phyloP scores from a whole-genome alignment of 1,140 invertebrate species.

The Monochamus saltuarius region DNA sequence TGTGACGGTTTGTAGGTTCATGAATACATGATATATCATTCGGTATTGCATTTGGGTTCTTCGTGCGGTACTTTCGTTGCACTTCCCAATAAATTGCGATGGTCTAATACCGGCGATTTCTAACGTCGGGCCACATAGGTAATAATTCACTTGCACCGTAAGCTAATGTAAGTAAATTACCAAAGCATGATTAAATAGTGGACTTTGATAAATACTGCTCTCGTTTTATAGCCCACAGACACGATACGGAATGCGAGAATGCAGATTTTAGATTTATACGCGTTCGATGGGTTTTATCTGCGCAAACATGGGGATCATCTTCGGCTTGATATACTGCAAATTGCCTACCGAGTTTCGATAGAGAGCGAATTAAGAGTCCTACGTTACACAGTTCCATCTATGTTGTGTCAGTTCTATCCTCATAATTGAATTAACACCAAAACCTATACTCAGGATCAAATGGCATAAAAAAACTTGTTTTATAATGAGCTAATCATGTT shows the following conservation, averaged over 20 bases:
- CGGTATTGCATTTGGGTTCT: too few relatives aligned
- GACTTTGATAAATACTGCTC: conserved; percentile 26
- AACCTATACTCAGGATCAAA: too few relatives aligned
- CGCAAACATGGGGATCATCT: neutral
- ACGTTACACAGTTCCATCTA: too few relatives aligned
- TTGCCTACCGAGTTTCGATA: conserved; percentile 8
- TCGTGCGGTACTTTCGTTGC: neutral
- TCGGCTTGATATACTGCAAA: conserved; percentile 28
- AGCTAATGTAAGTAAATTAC: conserved; percentile 26
- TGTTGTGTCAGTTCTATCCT: too few relatives aligned
- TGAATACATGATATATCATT: too few relatives aligned
- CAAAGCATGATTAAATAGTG: conserved; percentile 26
- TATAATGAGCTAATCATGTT: too few relatives aligned
- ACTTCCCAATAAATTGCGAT: conserved; percentile 3
- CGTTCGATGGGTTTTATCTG: conserved; percentile 10
- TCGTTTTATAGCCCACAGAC: conserved; percentile 24
- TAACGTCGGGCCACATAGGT: neutral
- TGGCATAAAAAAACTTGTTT: too few relatives aligned
- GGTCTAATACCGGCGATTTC: conserved; percentile 3
- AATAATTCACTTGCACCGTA: conserved; percentile 10
- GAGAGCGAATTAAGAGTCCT: too few relatives aligned
- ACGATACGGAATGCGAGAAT: conserved; percentile 26
- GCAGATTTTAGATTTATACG: conserved; percentile 27
- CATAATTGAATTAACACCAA: too few relatives aligned
- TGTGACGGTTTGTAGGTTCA: too few relatives aligned